phyloP scores from a whole-genome alignment of 2,797 vertebrate species.

The Trematomus bernacchii region DNA sequence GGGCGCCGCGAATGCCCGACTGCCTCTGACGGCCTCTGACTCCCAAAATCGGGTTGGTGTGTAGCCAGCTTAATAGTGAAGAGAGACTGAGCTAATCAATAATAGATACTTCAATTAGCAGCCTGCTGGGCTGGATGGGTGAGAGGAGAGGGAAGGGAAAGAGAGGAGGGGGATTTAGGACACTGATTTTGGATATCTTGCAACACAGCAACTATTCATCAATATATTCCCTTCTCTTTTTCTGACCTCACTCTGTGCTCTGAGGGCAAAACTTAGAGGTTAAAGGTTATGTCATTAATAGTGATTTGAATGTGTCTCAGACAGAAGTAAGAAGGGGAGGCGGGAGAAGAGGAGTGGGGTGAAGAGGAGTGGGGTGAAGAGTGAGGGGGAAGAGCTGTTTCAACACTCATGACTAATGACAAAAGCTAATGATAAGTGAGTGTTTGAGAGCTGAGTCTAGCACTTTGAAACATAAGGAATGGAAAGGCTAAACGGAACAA shows the following conservation, averaged over 20 bases:
- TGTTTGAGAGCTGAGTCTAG: neutral
- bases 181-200: conserved; percentile 17
- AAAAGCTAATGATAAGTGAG: neutral
- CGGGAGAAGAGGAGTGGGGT: too few species aligned
- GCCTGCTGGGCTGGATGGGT: conserved; percentile 27
- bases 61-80: conserved; percentile 59
- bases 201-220: conserved; percentile 8
- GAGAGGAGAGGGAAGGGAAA: neutral
- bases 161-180: conserved; percentile 4
- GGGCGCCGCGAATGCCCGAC: too few species aligned
- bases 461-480: neutral
- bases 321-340: conserved; percentile 11
- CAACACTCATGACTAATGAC: conserved; percentile 12
- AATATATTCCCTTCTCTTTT: neutral
- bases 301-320: conserved; percentile 20
- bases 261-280: conserved; percentile 9
- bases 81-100: conserved; percentile 57
- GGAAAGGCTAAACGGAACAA: neutral
- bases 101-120: conserved; percentile 56
- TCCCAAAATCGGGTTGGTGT: too few species aligned
- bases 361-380: neutral
- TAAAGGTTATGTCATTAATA: conserved; percentile 44
- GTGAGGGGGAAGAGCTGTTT: conserved; percentile 6
- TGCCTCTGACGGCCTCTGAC: too few species aligned
- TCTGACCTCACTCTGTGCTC: neutral